phyloP scores from a whole-genome alignment of 2,888 invertebrate species.

The Coelopa pilipes region DNA sequence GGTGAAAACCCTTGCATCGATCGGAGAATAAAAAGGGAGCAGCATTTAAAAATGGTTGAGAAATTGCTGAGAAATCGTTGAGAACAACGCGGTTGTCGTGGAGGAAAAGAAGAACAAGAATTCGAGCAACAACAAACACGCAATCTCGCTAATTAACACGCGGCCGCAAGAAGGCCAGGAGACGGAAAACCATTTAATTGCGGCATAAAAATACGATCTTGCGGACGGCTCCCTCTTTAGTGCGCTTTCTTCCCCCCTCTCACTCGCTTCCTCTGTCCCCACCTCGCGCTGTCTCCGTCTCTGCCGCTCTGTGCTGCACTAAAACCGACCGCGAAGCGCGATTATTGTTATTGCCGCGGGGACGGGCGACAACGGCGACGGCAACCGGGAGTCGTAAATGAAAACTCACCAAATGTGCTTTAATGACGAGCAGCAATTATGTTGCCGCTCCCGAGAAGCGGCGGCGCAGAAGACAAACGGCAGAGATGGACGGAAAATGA shows the following conservation, averaged over 20 bases:
- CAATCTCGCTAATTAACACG: conserved; percentile 33
- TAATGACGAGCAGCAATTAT: conserved; percentile 47
- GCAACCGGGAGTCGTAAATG: conserved; percentile 31
- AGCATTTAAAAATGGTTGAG: no score
- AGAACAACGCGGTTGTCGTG: no score
- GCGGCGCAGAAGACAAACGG: conserved; percentile 26
- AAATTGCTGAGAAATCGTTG: no score
- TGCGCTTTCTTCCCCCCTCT: background rate
- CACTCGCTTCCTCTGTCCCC: conserved; percentile 23
- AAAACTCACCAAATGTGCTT: conserved; percentile 38
- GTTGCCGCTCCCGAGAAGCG: conserved; percentile 36
- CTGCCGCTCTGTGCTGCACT: conserved; percentile 36
- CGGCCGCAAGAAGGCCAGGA: background rate
- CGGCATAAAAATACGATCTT: conserved; percentile 32
- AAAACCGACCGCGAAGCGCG: conserved; percentile 33
- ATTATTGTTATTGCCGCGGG: conserved; percentile 38
- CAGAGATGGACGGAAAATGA: conserved; percentile 16
- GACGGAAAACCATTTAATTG: conserved; percentile 25
- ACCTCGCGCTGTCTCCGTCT: conserved; percentile 30
- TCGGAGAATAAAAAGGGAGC: no score
- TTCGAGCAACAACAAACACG: conserved; percentile 23
- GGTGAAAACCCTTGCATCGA: no score
- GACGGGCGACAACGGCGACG: conserved; percentile 15
- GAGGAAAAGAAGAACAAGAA: background rate
- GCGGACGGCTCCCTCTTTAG: conserved; percentile 27